A percentile compares a stretch with the other conserved stretches of the same genome.
These are phyloP conservation scores for Phlogophora meticulosa DNA, from an alignment of 2,888 invertebrate species.

Conservation along the genomic window DNA sequence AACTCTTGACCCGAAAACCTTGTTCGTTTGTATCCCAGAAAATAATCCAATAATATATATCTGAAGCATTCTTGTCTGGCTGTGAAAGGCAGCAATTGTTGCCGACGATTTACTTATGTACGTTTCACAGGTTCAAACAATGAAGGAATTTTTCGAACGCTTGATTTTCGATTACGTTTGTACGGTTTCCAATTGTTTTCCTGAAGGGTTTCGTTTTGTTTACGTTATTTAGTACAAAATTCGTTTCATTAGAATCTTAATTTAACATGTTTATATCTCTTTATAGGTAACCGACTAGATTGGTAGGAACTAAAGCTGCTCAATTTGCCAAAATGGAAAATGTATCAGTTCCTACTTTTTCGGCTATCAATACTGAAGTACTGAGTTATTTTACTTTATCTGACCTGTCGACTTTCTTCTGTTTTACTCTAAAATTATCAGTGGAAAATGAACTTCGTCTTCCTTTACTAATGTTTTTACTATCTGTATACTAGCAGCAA, in stretches of 20 bases:
- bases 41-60: constrained; percentile 76
- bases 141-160: constrained; percentile 27
- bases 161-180: constrained; percentile 48
- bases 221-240: not conserved
- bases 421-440: no score
- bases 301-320: not conserved
- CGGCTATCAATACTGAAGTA: no score
- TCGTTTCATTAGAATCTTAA: not conserved
- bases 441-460: no score
- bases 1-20: constrained; percentile 81
- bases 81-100: constrained; percentile 66
- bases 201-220: constrained; percentile 8
- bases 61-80: constrained; percentile 69
- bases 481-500: no score
- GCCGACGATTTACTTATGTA: constrained; percentile 59
- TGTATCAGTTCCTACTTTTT: no score
- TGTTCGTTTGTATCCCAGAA: constrained; percentile 72
- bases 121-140: constrained; percentile 47
- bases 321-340: not conserved
- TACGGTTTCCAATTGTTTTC: constrained; percentile 32
- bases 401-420: no score
- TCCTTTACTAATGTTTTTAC: no score
- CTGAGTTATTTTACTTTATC: no score
- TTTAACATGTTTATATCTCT: not conserved
- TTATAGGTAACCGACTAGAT: not conserved